These are phyloP conservation scores for Catharus fuscescens DNA, from an alignment of 2,113 vertebrate genomes.

Conservation along the genomic window DNA sequence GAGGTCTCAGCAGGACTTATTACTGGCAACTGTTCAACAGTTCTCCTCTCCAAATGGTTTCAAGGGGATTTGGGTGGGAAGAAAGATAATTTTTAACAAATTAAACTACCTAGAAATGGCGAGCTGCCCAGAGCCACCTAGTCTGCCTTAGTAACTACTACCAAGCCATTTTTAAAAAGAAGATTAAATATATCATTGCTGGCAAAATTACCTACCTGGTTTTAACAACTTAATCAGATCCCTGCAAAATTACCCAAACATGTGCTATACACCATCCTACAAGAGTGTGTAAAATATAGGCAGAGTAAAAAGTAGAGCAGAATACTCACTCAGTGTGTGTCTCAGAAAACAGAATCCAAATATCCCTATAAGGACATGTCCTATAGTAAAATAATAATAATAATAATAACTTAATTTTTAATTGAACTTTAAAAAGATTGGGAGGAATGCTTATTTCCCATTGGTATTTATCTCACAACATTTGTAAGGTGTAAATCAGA, in stretches of 20 bases:
- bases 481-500: neutral
- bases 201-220: neutral
- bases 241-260: neutral
- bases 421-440: neutral
- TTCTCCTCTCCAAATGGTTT: conserved; percentile 63
- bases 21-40: conserved; percentile 56
- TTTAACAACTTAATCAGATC: neutral
- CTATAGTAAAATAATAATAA: neutral
- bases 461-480: neutral
- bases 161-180: neutral
- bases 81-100: conserved; percentile 64
- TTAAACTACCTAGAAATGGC: conserved; percentile 67
- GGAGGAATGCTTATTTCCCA: neutral
- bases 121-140: conserved; percentile 52
- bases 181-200: conserved; percentile 13
- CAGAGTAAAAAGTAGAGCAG: neutral
- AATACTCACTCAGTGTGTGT: neutral
- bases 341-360: neutral
- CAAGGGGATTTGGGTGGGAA: conserved; percentile 55
- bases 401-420: neutral
- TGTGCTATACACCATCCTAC: neutral
- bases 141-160: conserved; percentile 32
- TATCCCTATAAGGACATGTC: neutral
- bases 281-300: neutral
- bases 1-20: conserved; percentile 61